Conservation (phyloP, 2,888 invertebrate genomes). For the Halocaridina rubra region DNA sequence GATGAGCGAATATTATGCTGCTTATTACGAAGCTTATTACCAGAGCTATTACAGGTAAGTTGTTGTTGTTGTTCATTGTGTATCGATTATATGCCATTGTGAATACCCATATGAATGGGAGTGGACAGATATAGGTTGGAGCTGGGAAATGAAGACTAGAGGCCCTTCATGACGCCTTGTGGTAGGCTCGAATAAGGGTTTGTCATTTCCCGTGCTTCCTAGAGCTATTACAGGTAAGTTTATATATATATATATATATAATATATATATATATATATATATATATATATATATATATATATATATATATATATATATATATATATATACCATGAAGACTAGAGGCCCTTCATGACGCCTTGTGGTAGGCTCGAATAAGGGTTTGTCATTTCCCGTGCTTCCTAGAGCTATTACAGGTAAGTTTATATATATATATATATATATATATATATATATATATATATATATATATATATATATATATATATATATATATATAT, state of each 20-base stretch:
- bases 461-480: not conserved
- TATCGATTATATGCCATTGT: not conserved
- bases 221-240: not conserved
- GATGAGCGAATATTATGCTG: slow-evolving; percentile 59
- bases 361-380: too few relatives aligned
- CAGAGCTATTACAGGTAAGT: slow-evolving; percentile 62
- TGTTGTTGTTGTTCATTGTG: not conserved
- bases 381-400: too few relatives aligned
- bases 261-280: slow-evolving; percentile 9
- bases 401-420: not conserved
- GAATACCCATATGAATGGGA: too few relatives aligned
- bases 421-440: slow-evolving; percentile 15
- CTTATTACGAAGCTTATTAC: slow-evolving; percentile 64
- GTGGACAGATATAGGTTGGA: too few relatives aligned
- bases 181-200: too few relatives aligned
- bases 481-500: not conserved
- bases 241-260: not conserved
- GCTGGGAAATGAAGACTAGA: too few relatives aligned
- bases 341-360: too few relatives aligned
- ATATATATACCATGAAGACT: not conserved
- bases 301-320: slow-evolving; percentile 31
- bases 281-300: slow-evolving; percentile 28
- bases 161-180: too few relatives aligned
- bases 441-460: slow-evolving; percentile 11
- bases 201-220: not conserved